Percentiles rank a stretch among this genome's conserved stretches.
Conservation (phyloP, 2,113 vertebrate genomes). For the Halcyon malimbica region DNA sequence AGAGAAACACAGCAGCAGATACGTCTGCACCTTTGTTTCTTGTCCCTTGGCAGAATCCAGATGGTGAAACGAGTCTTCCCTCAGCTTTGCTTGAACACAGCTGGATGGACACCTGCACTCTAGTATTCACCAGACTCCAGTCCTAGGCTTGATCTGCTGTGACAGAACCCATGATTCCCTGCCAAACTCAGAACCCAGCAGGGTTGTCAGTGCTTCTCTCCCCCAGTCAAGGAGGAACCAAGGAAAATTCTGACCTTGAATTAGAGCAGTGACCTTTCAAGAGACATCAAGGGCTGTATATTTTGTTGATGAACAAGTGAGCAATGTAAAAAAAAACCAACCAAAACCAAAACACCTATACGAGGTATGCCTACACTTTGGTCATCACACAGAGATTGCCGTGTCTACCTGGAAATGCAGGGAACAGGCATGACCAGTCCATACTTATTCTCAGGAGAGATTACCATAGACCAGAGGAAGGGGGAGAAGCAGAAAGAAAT, state of each 20-base stretch:
- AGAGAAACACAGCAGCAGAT: background rate
- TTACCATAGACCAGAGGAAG: background rate
- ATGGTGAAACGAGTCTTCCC: background rate
- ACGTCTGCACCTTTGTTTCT: rapidly evolving
- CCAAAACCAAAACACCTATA: background rate
- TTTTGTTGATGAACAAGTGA: background rate
- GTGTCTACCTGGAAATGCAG: background rate
- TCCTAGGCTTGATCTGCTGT: background rate
- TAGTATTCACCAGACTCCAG: background rate
- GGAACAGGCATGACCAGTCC: background rate
- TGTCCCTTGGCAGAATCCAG: background rate
- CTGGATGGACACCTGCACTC: background rate
- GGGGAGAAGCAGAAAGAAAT: background rate
- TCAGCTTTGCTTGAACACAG: background rate
- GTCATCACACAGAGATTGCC: background rate
- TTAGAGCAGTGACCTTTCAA: background rate
- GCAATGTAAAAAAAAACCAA: too few relatives aligned
- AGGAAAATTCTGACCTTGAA: background rate
- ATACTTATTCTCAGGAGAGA: background rate
- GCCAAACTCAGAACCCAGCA: background rate
- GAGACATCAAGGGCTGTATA: background rate
- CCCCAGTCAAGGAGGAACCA: background rate
- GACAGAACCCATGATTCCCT: background rate
- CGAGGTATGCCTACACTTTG: background rate
- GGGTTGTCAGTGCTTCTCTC: background rate